Percentiles rank a stretch among this genome's conserved stretches.
Conservation (phyloP, 2,113 vertebrate species). For the Podarcis cretensis region DNA sequence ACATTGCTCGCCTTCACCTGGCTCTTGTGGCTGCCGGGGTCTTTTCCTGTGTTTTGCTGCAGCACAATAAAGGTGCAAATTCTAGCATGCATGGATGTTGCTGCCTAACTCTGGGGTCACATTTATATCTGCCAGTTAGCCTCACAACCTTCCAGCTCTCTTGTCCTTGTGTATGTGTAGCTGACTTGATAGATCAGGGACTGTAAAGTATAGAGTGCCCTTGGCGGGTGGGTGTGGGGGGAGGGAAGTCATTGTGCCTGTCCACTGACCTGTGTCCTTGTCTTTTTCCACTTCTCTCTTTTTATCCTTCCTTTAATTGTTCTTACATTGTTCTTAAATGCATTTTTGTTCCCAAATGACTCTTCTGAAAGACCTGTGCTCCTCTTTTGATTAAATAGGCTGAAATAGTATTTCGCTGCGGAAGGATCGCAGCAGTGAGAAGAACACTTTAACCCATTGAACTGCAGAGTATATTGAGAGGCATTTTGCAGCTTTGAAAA, state of each 20-base stretch:
- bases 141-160: slow-evolving; percentile 44
- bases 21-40: neutral
- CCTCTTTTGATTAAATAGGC: slow-evolving; percentile 46
- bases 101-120: slow-evolving; percentile 40
- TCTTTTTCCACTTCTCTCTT: slow-evolving; percentile 21
- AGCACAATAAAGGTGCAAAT: slow-evolving; percentile 35
- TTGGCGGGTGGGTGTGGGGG: neutral
- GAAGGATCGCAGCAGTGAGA: neutral
- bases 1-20: neutral
- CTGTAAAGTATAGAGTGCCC: neutral
- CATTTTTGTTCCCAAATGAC: neutral
- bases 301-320: slow-evolving; percentile 28
- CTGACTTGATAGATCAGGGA: neutral
- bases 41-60: neutral
- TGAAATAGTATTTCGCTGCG: slow-evolving; percentile 32
- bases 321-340: neutral
- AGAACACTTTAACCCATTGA: neutral
- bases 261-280: neutral
- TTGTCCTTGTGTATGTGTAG: slow-evolving; percentile 15
- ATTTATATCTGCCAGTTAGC: slow-evolving; percentile 40
- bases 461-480: too few species aligned
- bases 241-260: neutral
- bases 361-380: slow-evolving; percentile 35
- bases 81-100: neutral
- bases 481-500: neutral